Evolutionary conservation across 2,113 vertebrate genomes (phyloP), one percentile per base, ranked within the genome.

Genomic region (Microcebus tavaratra): DNA sequence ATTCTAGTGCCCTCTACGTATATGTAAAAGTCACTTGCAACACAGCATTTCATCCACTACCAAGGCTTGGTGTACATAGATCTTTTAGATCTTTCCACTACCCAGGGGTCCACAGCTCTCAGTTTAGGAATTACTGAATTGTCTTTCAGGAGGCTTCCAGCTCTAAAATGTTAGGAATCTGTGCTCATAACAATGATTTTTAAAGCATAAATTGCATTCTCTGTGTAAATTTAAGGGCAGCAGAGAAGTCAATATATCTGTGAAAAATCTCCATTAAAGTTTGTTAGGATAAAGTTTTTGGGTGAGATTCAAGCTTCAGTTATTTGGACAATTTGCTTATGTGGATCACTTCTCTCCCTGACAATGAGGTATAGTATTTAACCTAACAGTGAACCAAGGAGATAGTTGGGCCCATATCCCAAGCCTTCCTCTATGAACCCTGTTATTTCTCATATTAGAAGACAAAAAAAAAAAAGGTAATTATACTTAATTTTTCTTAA

Each of bases 401-500:
- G 15, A 73, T 45, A 27, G 3, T 34, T 18, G 21, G 61, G 34
- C 72, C 21, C 1, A 8, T 21, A 36, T 61, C 78, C 73, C 68
- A 88, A 84, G 85, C 55, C 36, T 91, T 88, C 25, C 65, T 86
- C 39, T 68, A 45, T 17, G 67, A 68, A 50, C 20, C 8, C 48
- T 48, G 9, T 82, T 92, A 65, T 63, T 96, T 85, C 67, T 89
- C 67, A 78, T 67, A 55, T 88, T 57, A 59, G 78, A 68, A 86
- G 14, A 31, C n/a, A 12, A 25, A 9, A 86, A 15, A n/a, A n/a
- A 79, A 72, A 29, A 75, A 39, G 13, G 27, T 68, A 82, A 36
- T 78, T 95, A 17, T 39, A 82, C 45, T 75, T 96, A 34, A 45
- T 85, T 88, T 92, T 95, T 75, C 92, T 75, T 73, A 68, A 91